Evolutionary conservation across 2,888 invertebrate species (phyloP).

Genomic region (Cataglyphis livida): DNA sequence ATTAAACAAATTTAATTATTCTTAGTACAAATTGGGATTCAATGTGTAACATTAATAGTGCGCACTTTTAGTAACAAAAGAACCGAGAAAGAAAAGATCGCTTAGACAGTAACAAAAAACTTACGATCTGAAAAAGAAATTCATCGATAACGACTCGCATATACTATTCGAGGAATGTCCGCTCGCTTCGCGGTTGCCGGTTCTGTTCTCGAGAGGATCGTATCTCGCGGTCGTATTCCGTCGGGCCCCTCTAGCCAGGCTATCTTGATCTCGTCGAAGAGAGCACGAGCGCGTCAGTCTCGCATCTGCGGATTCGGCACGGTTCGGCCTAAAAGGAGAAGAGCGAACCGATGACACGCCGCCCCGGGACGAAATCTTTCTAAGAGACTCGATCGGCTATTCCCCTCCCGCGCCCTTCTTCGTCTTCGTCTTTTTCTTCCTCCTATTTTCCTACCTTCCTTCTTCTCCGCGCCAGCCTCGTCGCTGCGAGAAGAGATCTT

Average conservation of each 20-base stretch:
- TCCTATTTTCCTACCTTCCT: conserved; percentile 44
- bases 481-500: conserved; percentile 56
- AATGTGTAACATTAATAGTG: background rate
- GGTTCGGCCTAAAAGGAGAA: conserved; percentile 75
- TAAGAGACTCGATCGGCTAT: conserved; percentile 69
- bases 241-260: conserved; percentile 42
- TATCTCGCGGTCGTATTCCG: conserved; percentile 56
- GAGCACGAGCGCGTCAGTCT: conserved; percentile 62
- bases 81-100: conserved; percentile 12
- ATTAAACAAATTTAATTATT: conserved; percentile 2
- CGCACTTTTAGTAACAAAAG: conserved; percentile 22
- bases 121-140: conserved; percentile 46
- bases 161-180: conserved; percentile 49
- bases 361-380: conserved; percentile 77
- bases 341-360: conserved; percentile 83
- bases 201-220: conserved; percentile 47
- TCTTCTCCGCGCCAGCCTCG: conserved; percentile 14
- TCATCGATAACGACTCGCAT: conserved; percentile 52
- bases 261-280: conserved; percentile 66
- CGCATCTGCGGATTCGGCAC: conserved; percentile 76
- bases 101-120: conserved; percentile 19
- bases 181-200: conserved; percentile 42
- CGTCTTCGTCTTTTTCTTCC: conserved; percentile 32
- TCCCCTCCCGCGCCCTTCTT: conserved; percentile 34
- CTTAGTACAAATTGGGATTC: background rate